phyloP scores from a whole-genome alignment of 1,140 invertebrate species.

The Hermetia illucens region DNA sequence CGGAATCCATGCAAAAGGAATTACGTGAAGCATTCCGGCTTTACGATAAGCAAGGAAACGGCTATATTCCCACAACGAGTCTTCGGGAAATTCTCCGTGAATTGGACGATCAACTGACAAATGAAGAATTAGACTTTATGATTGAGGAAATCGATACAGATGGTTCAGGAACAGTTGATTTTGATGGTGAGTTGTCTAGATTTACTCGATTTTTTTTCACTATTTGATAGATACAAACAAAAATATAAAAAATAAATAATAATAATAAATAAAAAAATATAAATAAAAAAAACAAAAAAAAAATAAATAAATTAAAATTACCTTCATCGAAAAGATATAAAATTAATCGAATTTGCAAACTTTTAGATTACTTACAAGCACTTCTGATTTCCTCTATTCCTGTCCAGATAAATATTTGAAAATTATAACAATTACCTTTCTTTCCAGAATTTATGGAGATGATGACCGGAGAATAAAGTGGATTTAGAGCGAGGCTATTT shows the following conservation, averaged over 20 bases:
- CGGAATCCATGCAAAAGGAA: slow-evolving; percentile 84
- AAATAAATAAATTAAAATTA: neutral
- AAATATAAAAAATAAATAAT: slow-evolving; percentile 3
- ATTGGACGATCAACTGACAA: slow-evolving; percentile 82
- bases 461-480: slow-evolving; percentile 91
- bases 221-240: slow-evolving; percentile 4
- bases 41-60: slow-evolving; percentile 82
- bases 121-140: slow-evolving; percentile 86
- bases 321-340: slow-evolving; percentile 3
- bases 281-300: neutral
- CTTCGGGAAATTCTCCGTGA: slow-evolving; percentile 82
- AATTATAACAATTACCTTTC: slow-evolving; percentile 16
- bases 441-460: slow-evolving; percentile 90
- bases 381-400: slow-evolving; percentile 3
- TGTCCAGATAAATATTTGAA: slow-evolving; percentile 8
- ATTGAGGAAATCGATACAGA: slow-evolving; percentile 95
- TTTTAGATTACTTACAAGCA: slow-evolving; percentile 9
- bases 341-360: slow-evolving; percentile 3
- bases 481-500: no score
- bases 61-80: slow-evolving; percentile 88
- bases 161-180: slow-evolving; percentile 59
- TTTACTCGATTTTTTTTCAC: slow-evolving; percentile 2
- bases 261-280: neutral
- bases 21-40: slow-evolving; percentile 83
- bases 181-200: slow-evolving; percentile 38